These are phyloP conservation scores for Ptyas mucosa DNA, from an alignment of 2,113 vertebrate species.

Conservation along the genomic window DNA sequence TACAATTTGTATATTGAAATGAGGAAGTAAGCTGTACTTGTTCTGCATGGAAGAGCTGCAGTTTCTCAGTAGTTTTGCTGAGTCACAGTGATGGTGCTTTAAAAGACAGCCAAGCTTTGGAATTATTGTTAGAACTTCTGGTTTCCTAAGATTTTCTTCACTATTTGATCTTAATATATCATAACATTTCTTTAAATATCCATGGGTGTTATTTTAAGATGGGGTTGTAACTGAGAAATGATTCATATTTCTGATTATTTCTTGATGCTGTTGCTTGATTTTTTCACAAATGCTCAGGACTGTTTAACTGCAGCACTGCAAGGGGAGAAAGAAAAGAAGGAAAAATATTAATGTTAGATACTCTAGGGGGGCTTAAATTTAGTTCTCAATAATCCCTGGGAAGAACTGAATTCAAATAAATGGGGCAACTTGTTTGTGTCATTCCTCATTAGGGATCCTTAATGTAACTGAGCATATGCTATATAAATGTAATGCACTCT, in stretches of 20 bases:
- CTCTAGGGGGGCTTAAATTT: background rate
- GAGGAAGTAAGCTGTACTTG: constrained; percentile 27
- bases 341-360: background rate
- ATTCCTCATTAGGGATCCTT: background rate
- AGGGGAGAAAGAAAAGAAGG: background rate
- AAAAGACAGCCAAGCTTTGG: constrained; percentile 26
- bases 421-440: background rate
- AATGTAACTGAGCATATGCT: background rate
- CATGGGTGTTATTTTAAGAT: background rate
- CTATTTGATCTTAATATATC: background rate
- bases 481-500: background rate
- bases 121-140: background rate
- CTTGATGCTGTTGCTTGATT: background rate
- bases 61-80: constrained; percentile 52
- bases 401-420: background rate
- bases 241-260: constrained; percentile 22
- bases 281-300: background rate
- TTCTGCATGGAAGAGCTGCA: background rate
- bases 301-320: background rate
- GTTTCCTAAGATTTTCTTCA: background rate
- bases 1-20: constrained; percentile 10
- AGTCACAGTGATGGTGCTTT: constrained; percentile 60
- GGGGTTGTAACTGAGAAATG: background rate
- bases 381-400: background rate
- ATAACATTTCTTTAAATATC: background rate